A percentile compares a stretch with the other conserved stretches of the same genome.
Conservation (phyloP, 1,140 invertebrate genomes). For the Drosophila sp. region DNA sequence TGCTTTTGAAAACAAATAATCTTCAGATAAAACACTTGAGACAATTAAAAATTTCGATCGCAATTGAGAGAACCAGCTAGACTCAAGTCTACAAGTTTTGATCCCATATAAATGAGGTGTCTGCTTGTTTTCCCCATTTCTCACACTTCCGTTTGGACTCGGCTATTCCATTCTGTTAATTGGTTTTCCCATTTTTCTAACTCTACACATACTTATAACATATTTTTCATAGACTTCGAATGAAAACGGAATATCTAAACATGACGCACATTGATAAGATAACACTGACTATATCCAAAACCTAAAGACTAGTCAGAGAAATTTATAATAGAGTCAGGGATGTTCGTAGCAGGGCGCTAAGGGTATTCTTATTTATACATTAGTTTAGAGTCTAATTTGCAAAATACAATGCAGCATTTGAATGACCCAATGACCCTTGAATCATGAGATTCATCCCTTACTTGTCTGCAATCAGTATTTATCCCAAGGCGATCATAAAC, state of each 20-base stretch:
- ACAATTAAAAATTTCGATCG: not conserved
- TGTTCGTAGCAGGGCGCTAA: not conserved
- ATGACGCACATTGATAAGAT: constrained; percentile 12
- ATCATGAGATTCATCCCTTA: no score
- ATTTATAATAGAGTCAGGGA: no score
- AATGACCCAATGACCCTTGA: no score
- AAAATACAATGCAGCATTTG: no score
- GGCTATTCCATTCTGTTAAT: not conserved
- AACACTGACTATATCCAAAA: not conserved
- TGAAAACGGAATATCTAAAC: not conserved
- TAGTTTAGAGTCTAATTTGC: not conserved
- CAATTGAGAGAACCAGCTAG: not conserved
- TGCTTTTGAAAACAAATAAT: constrained; percentile 19
- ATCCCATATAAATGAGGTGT: not conserved
- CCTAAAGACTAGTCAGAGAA: not conserved
- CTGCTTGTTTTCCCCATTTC: not conserved
- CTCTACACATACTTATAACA: not conserved
- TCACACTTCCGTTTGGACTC: not conserved
- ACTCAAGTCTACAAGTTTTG: not conserved
- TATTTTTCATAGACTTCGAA: not conserved
- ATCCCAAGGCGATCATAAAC: no score
- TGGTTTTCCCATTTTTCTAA: not conserved
- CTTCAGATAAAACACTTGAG: not conserved
- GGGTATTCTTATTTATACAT: not conserved
- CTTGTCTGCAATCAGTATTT: no score